These are phyloP conservation scores for Meliscaeva auricollis DNA, from an alignment of 2,888 invertebrate genomes.

Conservation along the genomic window DNA sequence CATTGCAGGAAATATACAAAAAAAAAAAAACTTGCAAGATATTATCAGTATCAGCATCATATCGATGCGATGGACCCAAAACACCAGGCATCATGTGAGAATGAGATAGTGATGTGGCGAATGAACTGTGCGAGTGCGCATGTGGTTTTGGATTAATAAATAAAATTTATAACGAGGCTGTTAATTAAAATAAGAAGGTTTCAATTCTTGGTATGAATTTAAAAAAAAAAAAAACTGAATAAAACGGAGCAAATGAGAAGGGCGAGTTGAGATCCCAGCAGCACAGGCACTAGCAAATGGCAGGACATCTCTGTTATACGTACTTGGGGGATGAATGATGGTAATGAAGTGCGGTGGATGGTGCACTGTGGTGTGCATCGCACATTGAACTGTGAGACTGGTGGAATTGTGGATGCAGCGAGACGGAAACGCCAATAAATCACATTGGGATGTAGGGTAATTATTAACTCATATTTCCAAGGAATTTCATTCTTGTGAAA, in stretches of 20 bases:
- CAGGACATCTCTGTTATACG: slow-evolving; percentile 67
- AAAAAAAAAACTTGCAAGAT: slow-evolving; percentile 37
- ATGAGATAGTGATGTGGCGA: slow-evolving; percentile 18
- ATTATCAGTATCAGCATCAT: slow-evolving; percentile 35
- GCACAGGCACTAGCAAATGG: too few species aligned
- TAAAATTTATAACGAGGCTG: slow-evolving; percentile 75
- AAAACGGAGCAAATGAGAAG: slow-evolving; percentile 56
- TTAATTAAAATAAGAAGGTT: slow-evolving; percentile 75
- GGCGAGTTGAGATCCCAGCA: slow-evolving; percentile 53
- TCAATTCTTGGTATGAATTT: slow-evolving; percentile 65
- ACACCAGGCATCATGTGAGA: not conserved
- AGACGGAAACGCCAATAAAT: slow-evolving; percentile 75
- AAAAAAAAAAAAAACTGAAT: not conserved
- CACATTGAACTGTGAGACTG: slow-evolving; percentile 68
- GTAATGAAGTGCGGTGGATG: slow-evolving; percentile 72
- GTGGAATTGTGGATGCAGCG: slow-evolving; percentile 67
- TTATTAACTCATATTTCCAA: slow-evolving; percentile 76
- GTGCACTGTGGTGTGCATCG: slow-evolving; percentile 60
- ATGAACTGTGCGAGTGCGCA: slow-evolving; percentile 68
- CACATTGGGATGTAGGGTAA: slow-evolving; percentile 74
- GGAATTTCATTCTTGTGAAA: slow-evolving; percentile 75
- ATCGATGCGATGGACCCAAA: slow-evolving; percentile 48
- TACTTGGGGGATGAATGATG: slow-evolving; percentile 70
- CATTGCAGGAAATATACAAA: slow-evolving; percentile 82
- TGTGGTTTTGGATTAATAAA: slow-evolving; percentile 75